Base-by-base conservation (phyloP, 1,140 invertebrate genomes). In the Eumeta japonica region DNA sequence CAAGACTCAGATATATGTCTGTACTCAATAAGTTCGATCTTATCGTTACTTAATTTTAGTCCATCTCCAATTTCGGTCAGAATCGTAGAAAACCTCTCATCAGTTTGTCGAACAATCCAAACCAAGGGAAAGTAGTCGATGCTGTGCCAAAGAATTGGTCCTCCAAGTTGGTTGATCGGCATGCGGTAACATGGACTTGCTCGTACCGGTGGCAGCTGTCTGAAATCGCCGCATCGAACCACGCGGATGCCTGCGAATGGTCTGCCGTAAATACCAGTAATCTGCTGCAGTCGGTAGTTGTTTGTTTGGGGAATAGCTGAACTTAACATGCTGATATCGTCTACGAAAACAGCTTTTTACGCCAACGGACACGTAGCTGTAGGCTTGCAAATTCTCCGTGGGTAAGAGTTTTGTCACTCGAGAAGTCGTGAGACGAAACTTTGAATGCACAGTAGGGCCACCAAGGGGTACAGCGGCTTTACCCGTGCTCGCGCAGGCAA, bases 31-130 rank as follows among this genome's bases (percentile, higher is more conserved):
- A 46, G 35, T 9, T 31, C 9, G 32, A 46, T 43, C 17, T 49
- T 36, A 43, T 43, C 16, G 39, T 19, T 20, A 24, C 37, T 43
- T 40, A 46, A 40, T 43, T 44, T 18, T 34, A 47, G 28, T 32
- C 55, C 15, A 40, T 45, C 37, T 12, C 47, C 48, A 17, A 50
- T 46, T 46, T 50, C 42, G 2, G 48, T 50, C n/a, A 63, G 43
- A 30, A 58, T 43, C 11, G 37, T 30, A 10, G 55, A 57, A 42
- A 62, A 65, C 32, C 10, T 17, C 30, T 43, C 43, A 49, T 52
- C 37, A 27, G 44, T 45, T 50, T 62, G 50, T 40, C 55, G 28
- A 39, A 62, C 46, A 16, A 58, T 55, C 46, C 50, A 40, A 20
- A 39, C 46, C 31, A 62, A 29, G 41, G 50, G 39, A 46, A 47